Conservation (phyloP, 2,888 invertebrate genomes). For the Drosophila mimetica region DNA sequence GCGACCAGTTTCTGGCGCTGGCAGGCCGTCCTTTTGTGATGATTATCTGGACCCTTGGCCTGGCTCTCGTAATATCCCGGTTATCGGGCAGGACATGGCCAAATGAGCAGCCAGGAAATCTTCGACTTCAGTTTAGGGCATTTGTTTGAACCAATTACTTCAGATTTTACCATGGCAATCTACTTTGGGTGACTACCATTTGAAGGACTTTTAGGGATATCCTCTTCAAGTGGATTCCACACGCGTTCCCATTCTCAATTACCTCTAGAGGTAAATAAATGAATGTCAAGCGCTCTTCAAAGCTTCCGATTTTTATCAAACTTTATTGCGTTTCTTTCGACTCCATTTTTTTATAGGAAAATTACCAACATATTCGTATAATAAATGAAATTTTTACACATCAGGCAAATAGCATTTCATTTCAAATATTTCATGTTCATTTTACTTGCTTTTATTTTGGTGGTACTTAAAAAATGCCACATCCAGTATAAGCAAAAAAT, state of each 20-base stretch:
- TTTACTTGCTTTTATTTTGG: background rate
- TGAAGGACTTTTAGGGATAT: conserved; percentile 4
- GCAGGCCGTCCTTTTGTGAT: conserved; percentile 48
- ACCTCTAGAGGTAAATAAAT: conserved; percentile 27
- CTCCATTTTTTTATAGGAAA: background rate
- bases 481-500: background rate
- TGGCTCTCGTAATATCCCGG: conserved; percentile 5
- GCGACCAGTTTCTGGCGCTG: conserved; percentile 16
- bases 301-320: conserved; percentile 20
- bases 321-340: conserved; percentile 5
- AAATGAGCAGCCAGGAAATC: conserved; percentile 56
- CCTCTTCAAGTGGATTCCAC: conserved; percentile 5
- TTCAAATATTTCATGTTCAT: background rate
- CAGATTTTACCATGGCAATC: conserved; percentile 28
- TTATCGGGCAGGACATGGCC: conserved; percentile 49
- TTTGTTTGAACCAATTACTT: conserved; percentile 25
- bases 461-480: background rate
- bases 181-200: background rate
- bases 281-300: conserved; percentile 14
- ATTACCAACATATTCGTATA: background rate
- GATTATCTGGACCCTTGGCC: conserved; percentile 40
- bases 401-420: background rate
- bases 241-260: conserved; percentile 14
- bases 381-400: background rate
- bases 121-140: conserved; percentile 10